These are phyloP conservation scores for Hippocampus kuda DNA, from an alignment of 2,797 vertebrate genomes.

Conservation along the genomic window DNA sequence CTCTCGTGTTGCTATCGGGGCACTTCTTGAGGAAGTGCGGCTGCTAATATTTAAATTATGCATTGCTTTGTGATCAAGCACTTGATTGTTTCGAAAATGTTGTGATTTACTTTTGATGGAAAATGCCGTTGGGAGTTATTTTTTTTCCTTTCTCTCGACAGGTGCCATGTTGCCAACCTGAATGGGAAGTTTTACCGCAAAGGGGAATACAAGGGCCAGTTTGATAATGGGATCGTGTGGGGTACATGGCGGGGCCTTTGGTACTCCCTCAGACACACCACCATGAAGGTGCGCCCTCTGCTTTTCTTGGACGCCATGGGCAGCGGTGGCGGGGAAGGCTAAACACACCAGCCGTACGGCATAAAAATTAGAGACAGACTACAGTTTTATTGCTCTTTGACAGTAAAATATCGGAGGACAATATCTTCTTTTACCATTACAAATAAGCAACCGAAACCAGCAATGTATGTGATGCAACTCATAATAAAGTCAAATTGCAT, in stretches of 20 bases:
- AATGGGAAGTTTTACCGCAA: constrained; percentile 77
- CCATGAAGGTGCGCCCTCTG: constrained; percentile 79
- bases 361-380: neutral
- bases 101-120: neutral
- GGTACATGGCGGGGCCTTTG: constrained; percentile 78
- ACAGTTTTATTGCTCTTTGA: constrained; percentile 18
- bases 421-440: constrained; percentile 13
- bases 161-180: constrained; percentile 81
- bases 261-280: constrained; percentile 81
- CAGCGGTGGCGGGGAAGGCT: constrained; percentile 70
- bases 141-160: constrained; percentile 29
- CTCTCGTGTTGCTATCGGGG: too few relatives aligned
- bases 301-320: constrained; percentile 66
- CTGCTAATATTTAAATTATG: too few relatives aligned
- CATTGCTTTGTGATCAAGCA: neutral
- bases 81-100: neutral
- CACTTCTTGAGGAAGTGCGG: too few relatives aligned
- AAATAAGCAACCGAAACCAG: neutral
- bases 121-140: neutral
- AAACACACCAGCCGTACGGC: constrained; percentile 9
- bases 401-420: constrained; percentile 3
- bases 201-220: constrained; percentile 67
- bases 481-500: neutral
- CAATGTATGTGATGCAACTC: constrained; percentile 1
- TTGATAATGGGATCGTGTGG: constrained; percentile 81